Evolutionary conservation across 1,140 invertebrate species (phyloP).

Genomic region (Zaprionus nigranus): DNA sequence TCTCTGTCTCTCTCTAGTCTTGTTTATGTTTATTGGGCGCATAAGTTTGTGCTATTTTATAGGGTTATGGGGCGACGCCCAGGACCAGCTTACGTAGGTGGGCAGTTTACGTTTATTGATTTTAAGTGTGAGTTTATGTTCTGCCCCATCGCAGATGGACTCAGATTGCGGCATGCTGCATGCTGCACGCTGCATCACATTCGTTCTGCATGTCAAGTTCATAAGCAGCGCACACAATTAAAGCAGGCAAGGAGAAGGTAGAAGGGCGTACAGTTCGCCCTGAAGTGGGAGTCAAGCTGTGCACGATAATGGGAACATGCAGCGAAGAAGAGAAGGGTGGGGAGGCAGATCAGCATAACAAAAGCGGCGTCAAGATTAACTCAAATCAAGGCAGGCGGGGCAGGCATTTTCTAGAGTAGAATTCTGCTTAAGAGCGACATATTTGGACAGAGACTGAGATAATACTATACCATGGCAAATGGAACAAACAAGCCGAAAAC

Average conservation of each 20-base stretch:
- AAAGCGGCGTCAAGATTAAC: constrained; percentile 60
- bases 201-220: constrained; percentile 71
- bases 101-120: constrained; percentile 79
- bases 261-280: not conserved
- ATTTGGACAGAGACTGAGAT: constrained; percentile 17
- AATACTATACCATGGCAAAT: constrained; percentile 7
- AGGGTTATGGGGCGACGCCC: constrained; percentile 61
- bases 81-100: constrained; percentile 40
- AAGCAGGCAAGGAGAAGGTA: constrained; percentile 23
- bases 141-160: constrained; percentile 14
- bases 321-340: not conserved
- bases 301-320: constrained; percentile 51
- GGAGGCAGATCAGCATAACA: constrained; percentile 33
- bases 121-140: constrained; percentile 80
- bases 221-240: constrained; percentile 72
- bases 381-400: constrained; percentile 50
- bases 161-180: constrained; percentile 20
- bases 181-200: constrained; percentile 25
- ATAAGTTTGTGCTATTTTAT: constrained; percentile 81
- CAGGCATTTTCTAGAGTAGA: constrained; percentile 27
- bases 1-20: constrained; percentile 39
- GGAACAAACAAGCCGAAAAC: constrained; percentile 3
- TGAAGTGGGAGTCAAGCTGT: constrained; percentile 46
- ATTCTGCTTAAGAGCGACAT: constrained; percentile 36
- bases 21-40: constrained; percentile 74